Conservation (phyloP, 2,888 invertebrate genomes). For the Pseudoips prasinana region DNA sequence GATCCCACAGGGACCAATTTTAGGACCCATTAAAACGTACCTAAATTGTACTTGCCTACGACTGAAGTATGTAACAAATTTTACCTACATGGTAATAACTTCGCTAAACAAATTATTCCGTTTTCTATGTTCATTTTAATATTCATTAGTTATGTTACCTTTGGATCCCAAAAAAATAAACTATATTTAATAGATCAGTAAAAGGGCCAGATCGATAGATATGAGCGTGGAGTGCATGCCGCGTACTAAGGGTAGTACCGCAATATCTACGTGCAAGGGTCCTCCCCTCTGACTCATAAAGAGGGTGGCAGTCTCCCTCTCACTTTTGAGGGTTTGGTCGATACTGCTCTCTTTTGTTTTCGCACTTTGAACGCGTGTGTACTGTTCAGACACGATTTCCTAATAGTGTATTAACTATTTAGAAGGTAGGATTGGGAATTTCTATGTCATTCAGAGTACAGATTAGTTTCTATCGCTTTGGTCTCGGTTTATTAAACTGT, state of each 20-base stretch:
- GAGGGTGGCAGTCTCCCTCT: constrained; percentile 74
- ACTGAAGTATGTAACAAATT: too few relatives aligned
- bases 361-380: constrained; percentile 56
- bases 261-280: constrained; percentile 73
- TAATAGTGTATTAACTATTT: constrained; percentile 33
- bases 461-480: not conserved
- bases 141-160: too few relatives aligned
- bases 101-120: too few relatives aligned
- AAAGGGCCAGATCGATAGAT: constrained; percentile 57
- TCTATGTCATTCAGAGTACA: constrained; percentile 4
- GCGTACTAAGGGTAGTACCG: constrained; percentile 62
- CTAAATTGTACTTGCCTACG: too few relatives aligned
- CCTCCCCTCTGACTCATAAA: constrained; percentile 81
- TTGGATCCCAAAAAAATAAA: too few relatives aligned
- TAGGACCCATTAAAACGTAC: too few relatives aligned
- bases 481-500: too few relatives aligned
- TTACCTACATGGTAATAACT: too few relatives aligned
- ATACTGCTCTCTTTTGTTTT: constrained; percentile 80
- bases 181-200: constrained; percentile 24
- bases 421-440: constrained; percentile 15
- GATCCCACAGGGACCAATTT: constrained; percentile 16
- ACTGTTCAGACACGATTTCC: constrained; percentile 31
- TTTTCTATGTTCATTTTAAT: too few relatives aligned
- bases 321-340: constrained; percentile 79
- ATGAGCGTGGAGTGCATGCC: constrained; percentile 60